Evolutionary conservation across 2,888 invertebrate genomes (phyloP).

Genomic region (Cosmorhoe ocellata): DNA sequence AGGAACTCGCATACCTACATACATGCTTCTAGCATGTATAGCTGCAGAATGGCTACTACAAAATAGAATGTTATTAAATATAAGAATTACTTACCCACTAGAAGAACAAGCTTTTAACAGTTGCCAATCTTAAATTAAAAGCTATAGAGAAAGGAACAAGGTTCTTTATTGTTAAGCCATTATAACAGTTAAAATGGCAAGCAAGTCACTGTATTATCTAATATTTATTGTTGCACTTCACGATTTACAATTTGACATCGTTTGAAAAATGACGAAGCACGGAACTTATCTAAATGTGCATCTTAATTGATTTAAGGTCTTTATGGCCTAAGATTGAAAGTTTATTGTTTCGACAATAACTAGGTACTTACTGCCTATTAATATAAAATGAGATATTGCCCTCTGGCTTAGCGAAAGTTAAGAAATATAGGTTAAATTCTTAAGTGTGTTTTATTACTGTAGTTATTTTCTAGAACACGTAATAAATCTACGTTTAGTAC

Average conservation of each 20-base stretch:
- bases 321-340: slow-evolving; percentile 41
- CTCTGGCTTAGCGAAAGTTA: slow-evolving; percentile 21
- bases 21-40: too few relatives aligned
- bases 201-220: slow-evolving; percentile 3
- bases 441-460: slow-evolving; percentile 17
- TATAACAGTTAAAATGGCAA: slow-evolving; percentile 1
- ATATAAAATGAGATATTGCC: slow-evolving; percentile 14
- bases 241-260: slow-evolving; percentile 32
- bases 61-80: too few relatives aligned
- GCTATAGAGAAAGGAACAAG: not conserved
- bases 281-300: slow-evolving; percentile 50
- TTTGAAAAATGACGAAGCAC: slow-evolving; percentile 32
- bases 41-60: too few relatives aligned
- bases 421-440: slow-evolving; percentile 20
- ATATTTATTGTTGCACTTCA: slow-evolving; percentile 20
- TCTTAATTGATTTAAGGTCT: slow-evolving; percentile 56
- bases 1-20: too few relatives aligned
- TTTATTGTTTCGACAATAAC: slow-evolving; percentile 36
- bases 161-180: slow-evolving; percentile 1
- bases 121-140: too few relatives aligned
- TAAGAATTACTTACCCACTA: too few relatives aligned
- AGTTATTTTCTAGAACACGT: slow-evolving; percentile 5
- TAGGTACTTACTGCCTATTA: slow-evolving; percentile 7
- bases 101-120: too few relatives aligned
- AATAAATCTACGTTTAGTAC: not conserved